Percentiles rank a stretch among this genome's conserved stretches.
phyloP scores from a whole-genome alignment of 2,797 vertebrate genomes.

The Cyclura pinguis region DNA sequence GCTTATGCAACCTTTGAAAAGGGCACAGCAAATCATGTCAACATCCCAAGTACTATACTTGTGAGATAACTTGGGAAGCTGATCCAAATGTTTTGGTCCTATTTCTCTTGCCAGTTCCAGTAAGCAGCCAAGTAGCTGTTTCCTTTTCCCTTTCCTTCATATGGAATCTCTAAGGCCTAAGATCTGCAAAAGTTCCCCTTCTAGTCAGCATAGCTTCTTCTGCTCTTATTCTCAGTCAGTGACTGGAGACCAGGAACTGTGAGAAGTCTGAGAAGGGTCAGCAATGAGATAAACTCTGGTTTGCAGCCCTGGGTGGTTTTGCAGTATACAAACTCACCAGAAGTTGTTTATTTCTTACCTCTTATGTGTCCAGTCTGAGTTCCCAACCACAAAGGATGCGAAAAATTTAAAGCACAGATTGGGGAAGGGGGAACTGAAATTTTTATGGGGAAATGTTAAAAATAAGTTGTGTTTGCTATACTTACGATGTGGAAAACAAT shows the following conservation, averaged over 20 bases:
- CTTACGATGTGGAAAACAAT: too few species aligned
- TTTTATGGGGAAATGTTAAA: background rate
- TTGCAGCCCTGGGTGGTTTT: background rate
- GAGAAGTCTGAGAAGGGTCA: background rate
- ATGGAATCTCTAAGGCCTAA: background rate
- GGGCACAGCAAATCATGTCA: background rate
- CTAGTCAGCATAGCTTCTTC: background rate
- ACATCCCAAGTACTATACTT: background rate
- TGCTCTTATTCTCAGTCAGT: background rate
- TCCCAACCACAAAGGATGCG: background rate
- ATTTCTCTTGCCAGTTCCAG: background rate
- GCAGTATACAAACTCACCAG: too few species aligned
- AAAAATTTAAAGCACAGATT: background rate
- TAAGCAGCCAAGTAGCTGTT: background rate
- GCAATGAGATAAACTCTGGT: background rate
- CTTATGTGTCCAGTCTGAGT: background rate
- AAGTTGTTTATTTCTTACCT: background rate
- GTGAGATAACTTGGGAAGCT: background rate
- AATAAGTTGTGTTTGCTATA: background rate
- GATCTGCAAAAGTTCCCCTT: background rate
- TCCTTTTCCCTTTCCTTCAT: background rate
- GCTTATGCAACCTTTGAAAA: background rate
- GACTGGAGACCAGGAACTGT: background rate
- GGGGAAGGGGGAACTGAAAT: background rate
- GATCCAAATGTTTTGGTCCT: background rate